phyloP scores from a whole-genome alignment of 1,140 invertebrate genomes.

The Aphaenogaster ashmeadi region DNA sequence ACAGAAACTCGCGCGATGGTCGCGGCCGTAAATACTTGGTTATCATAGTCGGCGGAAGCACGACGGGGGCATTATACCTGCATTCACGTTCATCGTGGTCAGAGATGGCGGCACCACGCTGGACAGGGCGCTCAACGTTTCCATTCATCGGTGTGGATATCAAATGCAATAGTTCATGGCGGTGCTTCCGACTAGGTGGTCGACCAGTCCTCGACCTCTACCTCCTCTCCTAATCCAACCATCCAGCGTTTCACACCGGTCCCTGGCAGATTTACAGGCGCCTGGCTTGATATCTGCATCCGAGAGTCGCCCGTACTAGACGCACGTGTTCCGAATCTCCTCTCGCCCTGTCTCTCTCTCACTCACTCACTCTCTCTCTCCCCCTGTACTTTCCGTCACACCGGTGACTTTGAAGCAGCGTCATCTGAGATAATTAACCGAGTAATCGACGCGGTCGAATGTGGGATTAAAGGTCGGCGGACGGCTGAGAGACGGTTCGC shows the following conservation, averaged over 20 bases:
- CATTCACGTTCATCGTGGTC: conserved; percentile 78
- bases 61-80: conserved; percentile 80
- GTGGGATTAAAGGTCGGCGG: conserved; percentile 43
- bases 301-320: conserved; percentile 67
- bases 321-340: conserved; percentile 69
- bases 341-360: conserved; percentile 45
- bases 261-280: conserved; percentile 77
- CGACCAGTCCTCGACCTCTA: conserved; percentile 78
- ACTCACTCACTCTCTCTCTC: conserved; percentile 19
- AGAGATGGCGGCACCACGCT: conserved; percentile 69
- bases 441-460: conserved; percentile 55
- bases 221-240: conserved; percentile 75
- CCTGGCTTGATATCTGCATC: conserved; percentile 72
- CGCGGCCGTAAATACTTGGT: conserved; percentile 85
- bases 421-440: conserved; percentile 58
- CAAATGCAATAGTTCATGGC: conserved; percentile 81
- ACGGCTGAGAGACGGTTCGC: conserved; percentile 29
- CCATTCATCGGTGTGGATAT: conserved; percentile 82
- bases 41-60: conserved; percentile 85
- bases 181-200: conserved; percentile 77
- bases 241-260: conserved; percentile 75
- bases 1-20: conserved; percentile 79
- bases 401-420: conserved; percentile 47
- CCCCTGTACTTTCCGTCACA: conserved; percentile 43
- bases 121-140: conserved; percentile 77